A percentile compares a stretch with the other conserved stretches of the same genome.
Conservation (phyloP, 37 sponge, comb jelly and placozoan species). For the Theonella swinhoei region DNA sequence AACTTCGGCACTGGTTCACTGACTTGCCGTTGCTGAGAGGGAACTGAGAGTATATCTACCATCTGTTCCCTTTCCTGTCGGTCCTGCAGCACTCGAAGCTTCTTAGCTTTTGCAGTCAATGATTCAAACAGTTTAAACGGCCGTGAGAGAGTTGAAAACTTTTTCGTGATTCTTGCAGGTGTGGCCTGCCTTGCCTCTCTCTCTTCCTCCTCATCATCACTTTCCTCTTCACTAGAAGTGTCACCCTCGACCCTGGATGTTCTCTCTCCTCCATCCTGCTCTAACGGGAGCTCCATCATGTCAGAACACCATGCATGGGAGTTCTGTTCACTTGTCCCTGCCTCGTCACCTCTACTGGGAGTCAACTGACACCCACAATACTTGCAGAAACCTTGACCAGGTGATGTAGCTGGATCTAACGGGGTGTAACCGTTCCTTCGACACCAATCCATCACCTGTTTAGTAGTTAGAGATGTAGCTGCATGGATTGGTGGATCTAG, state of each 20-base stretch:
- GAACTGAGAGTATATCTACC: conserved; percentile 10
- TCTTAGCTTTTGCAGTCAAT: not conserved
- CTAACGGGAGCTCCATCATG: not conserved
- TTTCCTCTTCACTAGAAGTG: not conserved
- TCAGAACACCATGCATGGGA: not conserved
- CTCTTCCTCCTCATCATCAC: not conserved
- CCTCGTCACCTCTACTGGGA: not conserved
- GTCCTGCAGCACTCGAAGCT: not conserved
- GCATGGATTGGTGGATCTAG: not conserved
- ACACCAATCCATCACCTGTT: conserved; percentile 80
- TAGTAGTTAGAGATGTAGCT: conserved; percentile 29
- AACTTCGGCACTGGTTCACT: conserved; percentile 12
- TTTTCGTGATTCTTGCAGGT: not conserved
- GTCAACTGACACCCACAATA: conserved; percentile 60
- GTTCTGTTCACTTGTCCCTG: not conserved
- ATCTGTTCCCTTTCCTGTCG: not conserved
- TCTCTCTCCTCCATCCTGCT: not conserved
- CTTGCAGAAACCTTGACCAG: conserved; percentile 51
- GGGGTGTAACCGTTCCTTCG: conserved; percentile 85
- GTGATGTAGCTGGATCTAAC: not conserved
- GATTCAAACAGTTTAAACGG: conserved; percentile 6
- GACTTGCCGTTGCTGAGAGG: not conserved
- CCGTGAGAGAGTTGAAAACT: conserved; percentile 11
- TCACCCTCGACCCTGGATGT: not conserved
- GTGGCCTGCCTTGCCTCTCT: not conserved